These are phyloP conservation scores for Pseudomyrmex pallidus DNA, from an alignment of 1,140 invertebrate species.

Conservation along the genomic window DNA sequence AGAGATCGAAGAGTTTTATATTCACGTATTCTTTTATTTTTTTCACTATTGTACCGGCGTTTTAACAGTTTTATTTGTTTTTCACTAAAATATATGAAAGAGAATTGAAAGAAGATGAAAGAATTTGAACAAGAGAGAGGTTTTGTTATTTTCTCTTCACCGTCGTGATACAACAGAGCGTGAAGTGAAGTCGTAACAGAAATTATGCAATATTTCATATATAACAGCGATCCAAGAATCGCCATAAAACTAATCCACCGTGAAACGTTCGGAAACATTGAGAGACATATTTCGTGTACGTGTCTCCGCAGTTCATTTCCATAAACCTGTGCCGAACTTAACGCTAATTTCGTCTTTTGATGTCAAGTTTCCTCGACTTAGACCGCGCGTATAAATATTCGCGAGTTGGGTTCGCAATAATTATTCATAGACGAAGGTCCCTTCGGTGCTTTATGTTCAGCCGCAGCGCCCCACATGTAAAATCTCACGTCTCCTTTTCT, in stretches of 20 bases:
- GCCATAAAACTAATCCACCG: not conserved
- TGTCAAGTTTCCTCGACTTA: slow-evolving; percentile 47
- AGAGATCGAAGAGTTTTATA: too few species aligned
- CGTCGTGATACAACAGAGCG: too few species aligned
- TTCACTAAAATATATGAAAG: too few species aligned
- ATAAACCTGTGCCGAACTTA: slow-evolving; percentile 37
- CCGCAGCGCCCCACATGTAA: slow-evolving; percentile 20
- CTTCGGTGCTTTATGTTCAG: slow-evolving; percentile 53
- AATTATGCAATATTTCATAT: slow-evolving; percentile 2
- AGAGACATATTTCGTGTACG: not conserved
- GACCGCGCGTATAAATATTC: slow-evolving; percentile 20
- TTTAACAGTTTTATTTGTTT: too few species aligned
- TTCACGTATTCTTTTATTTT: too few species aligned
- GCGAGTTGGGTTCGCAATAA: slow-evolving; percentile 20
- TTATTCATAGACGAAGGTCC: slow-evolving; percentile 49
- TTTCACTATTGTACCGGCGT: too few species aligned
- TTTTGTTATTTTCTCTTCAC: too few species aligned
- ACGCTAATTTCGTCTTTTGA: slow-evolving; percentile 40
- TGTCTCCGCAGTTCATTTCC: slow-evolving; percentile 27
- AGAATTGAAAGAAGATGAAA: too few species aligned
- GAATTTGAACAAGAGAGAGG: too few species aligned
- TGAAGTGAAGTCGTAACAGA: not conserved
- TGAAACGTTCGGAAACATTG: slow-evolving; percentile 3
- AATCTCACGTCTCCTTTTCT: slow-evolving; percentile 37
- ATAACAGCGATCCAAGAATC: not conserved